Conservation (phyloP, 2,113 vertebrate species). For the Pica pica region DNA sequence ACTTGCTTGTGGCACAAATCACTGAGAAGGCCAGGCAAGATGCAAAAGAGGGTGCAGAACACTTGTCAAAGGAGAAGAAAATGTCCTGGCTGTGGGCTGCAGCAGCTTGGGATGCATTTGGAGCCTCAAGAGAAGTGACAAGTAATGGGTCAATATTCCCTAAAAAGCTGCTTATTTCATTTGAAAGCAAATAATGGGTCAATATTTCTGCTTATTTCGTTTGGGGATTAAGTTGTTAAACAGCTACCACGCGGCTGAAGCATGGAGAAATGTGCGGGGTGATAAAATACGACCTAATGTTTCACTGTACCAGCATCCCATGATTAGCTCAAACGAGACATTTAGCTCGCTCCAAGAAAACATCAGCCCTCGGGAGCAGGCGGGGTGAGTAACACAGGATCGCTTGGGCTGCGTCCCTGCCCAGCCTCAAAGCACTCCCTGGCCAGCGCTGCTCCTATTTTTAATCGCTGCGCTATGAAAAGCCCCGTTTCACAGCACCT, state of each 20-base stretch:
- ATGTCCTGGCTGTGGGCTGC: neutral
- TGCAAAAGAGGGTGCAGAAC: neutral
- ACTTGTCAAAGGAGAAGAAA: neutral
- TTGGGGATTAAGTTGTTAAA: neutral
- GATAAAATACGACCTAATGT: neutral
- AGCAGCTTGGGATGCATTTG: neutral
- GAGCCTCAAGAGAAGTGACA: neutral
- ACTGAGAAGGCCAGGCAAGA: neutral
- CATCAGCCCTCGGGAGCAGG: neutral
- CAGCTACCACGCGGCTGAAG: neutral
- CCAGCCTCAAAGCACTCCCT: neutral
- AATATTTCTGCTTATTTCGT: neutral
- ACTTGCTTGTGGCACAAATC: neutral
- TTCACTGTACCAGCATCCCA: neutral
- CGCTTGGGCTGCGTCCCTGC: neutral
- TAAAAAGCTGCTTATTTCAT: neutral
- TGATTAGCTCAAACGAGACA: neutral
- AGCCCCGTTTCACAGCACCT: neutral
- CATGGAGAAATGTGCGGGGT: fast-evolving
- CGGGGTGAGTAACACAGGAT: neutral
- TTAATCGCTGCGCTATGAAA: neutral
- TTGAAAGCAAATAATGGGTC: neutral
- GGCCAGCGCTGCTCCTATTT: neutral
- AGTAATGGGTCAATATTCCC: neutral
- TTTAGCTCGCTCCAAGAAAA: neutral